Conservation (phyloP, 2,888 invertebrate species). For the Myopa tessellatipennis region DNA sequence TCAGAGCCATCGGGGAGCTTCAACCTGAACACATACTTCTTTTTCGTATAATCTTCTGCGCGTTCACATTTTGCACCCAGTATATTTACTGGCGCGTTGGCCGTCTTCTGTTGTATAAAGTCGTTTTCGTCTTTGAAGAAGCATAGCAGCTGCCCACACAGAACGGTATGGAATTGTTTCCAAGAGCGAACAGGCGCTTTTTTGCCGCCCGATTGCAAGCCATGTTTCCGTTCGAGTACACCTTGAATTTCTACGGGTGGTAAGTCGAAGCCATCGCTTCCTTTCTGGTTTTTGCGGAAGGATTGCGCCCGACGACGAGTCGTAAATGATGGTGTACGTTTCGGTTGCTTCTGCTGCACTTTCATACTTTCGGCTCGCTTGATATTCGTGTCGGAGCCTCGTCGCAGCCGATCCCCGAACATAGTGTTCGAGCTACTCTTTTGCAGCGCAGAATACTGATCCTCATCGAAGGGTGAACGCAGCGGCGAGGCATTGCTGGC, state of each 20-base stretch:
- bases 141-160: conserved; percentile 96
- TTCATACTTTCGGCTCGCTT: conserved; percentile 94
- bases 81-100: conserved; percentile 85
- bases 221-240: conserved; percentile 92
- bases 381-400: conserved; percentile 72
- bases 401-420: conserved; percentile 74
- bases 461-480: conserved; percentile 58
- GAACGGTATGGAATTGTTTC: conserved; percentile 93
- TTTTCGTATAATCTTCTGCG: conserved; percentile 95
- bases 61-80: conserved; percentile 83
- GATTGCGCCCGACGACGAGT: conserved; percentile 90
- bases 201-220: conserved; percentile 91
- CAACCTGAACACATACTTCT: conserved; percentile 92
- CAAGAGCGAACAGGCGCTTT: conserved; percentile 95
- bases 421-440: conserved; percentile 61
- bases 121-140: conserved; percentile 97
- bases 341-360: conserved; percentile 82
- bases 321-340: conserved; percentile 94
- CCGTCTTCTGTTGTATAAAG: conserved; percentile 88
- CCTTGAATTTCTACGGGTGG: conserved; percentile 95
- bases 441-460: conserved; percentile 56
- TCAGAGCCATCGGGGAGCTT: conserved; percentile 91
- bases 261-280: conserved; percentile 71
- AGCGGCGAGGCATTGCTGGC: conserved; percentile 49
- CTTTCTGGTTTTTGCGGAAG: conserved; percentile 78